phyloP scores from a whole-genome alignment of 2,888 invertebrate genomes.

The Darwinula stevensoni region DNA sequence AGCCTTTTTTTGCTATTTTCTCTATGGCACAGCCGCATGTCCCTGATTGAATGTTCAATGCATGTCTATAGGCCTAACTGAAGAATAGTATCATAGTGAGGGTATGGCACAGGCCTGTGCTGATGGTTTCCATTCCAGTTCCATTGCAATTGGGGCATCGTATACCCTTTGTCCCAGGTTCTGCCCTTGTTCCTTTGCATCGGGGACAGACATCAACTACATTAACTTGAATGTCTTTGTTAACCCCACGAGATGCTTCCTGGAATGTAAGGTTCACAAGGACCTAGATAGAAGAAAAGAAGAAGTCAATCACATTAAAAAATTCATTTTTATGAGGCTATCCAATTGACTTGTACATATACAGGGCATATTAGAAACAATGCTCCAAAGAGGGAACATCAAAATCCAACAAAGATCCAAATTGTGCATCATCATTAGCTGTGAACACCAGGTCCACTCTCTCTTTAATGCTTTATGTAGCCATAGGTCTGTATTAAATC shows the following conservation, averaged over 20 bases:
- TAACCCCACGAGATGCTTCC: slow-evolving; percentile 71
- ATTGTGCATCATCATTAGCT: no score
- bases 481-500: no score
- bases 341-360: background rate
- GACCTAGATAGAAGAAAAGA: slow-evolving; percentile 22
- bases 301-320: slow-evolving; percentile 1
- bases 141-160: slow-evolving; percentile 83
- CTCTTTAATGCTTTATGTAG: no score
- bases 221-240: slow-evolving; percentile 72
- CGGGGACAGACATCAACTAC: slow-evolving; percentile 71
- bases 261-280: slow-evolving; percentile 72
- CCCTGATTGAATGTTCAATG: no score
- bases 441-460: no score
- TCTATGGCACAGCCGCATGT: no score
- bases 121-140: slow-evolving; percentile 75
- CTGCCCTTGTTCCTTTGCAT: slow-evolving; percentile 55
- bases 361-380: background rate
- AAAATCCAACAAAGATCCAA: no score
- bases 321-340: slow-evolving; percentile 1
- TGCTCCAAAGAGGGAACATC: no score
- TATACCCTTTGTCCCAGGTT: slow-evolving; percentile 65
- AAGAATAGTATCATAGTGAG: no score
- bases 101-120: slow-evolving; percentile 30
- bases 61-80: no score
- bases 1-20: no score